Base-by-base conservation (phyloP, 2,888 invertebrate species). In the Synergus laeviventris region DNA sequence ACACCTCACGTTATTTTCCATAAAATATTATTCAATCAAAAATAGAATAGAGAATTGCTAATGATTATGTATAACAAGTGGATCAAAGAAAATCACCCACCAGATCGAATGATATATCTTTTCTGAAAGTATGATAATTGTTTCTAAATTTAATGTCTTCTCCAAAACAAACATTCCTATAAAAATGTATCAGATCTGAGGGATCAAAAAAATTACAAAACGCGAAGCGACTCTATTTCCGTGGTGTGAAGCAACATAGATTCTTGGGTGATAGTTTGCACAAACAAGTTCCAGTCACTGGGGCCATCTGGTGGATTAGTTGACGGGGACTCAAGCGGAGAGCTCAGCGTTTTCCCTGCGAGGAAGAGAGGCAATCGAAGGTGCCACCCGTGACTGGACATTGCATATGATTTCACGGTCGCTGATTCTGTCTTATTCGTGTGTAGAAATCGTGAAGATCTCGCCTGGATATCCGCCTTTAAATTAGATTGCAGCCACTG, bases 401-500 rank as follows among this genome's bases (percentile, higher is more conserved):
- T 85, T 86, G 91, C 91, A 91, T 91, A 91, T 89, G 89, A 91
- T 91, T 91, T 90, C 88, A 91, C 90, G 91, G 87, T 87, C 86
- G 86, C 86, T 85, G 88, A 82, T 84, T 79, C 87, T 84, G 88
- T 89, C 89, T 90, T 89, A 88, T 88, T 87, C 91, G 89, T 91
- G 91, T 91, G 90, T 91, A 91, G 91, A 91, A 91, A 91, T 90
- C 91, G 90, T 91, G 90, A 91, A 91, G 91, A 91, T 91, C 90
- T 89, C 87, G 86, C 86, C 81, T 88, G 88, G 90, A 91, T 91
- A 91, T 89, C 89, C 88, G 89, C 88, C 88, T 87, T 88, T 89
- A 90, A 90, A 90, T 91, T 91, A 88, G 90, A 90, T 89, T 89
- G 89, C 89, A 87, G 84, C 87, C 87, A 84, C 85, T 75, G 81